phyloP scores from a whole-genome alignment of 2,113 vertebrate species.

The Aptenodytes forsteri region DNA sequence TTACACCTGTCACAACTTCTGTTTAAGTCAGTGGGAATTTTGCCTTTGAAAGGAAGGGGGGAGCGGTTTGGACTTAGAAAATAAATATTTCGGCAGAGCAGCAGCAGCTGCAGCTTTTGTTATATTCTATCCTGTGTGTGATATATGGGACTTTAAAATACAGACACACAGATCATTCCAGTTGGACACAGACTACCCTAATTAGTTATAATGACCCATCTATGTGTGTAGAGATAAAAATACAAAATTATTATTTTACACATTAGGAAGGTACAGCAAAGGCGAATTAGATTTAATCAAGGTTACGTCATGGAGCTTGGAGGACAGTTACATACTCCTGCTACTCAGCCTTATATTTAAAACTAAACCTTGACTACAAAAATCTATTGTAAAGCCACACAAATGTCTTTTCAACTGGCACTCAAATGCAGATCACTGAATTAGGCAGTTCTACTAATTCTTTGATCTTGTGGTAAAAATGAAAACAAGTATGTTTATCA shows the following conservation, averaged over 20 bases:
- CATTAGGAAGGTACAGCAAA: not conserved
- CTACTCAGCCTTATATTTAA: not conserved
- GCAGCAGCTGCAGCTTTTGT: not conserved
- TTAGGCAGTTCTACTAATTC: not conserved
- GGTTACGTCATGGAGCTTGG: not conserved
- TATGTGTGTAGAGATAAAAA: not conserved
- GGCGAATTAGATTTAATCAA: not conserved
- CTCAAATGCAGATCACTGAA: not conserved
- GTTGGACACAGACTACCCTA: not conserved
- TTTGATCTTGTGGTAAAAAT: not conserved
- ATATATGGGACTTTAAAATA: not conserved
- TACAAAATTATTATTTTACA: not conserved
- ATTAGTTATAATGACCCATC: not conserved
- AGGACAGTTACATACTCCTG: accelerated
- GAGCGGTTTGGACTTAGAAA: not conserved
- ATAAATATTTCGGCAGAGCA: not conserved
- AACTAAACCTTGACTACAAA: not conserved
- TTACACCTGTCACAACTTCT: not conserved
- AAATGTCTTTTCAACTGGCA: not conserved
- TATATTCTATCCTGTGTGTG: not conserved
- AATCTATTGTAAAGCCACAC: not conserved
- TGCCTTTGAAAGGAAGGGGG: not conserved
- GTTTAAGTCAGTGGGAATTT: not conserved
- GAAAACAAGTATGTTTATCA: not conserved
- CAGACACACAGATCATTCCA: not conserved